These are phyloP conservation scores for Epinephelus moara DNA, from an alignment of 2,113 vertebrate species.

Conservation along the genomic window DNA sequence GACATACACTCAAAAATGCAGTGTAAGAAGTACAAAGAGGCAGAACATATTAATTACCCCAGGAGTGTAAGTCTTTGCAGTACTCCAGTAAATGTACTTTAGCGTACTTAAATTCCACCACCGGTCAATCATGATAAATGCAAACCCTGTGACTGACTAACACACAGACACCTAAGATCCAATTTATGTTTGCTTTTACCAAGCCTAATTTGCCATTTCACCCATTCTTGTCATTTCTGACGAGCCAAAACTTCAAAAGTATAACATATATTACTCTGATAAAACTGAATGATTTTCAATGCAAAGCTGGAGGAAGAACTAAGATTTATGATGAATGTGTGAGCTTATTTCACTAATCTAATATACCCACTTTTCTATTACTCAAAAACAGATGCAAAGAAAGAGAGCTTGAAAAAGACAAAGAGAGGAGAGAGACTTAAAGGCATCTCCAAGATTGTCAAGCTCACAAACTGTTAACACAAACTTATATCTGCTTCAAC, in stretches of 20 bases:
- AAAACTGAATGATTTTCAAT: background rate
- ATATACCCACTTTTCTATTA: background rate
- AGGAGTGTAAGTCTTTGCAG: no score
- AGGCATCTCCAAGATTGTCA: slow-evolving; percentile 21
- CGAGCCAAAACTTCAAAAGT: background rate
- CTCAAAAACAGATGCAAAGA: background rate
- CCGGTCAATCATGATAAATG: background rate
- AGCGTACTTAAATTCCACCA: background rate
- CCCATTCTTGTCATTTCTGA: background rate
- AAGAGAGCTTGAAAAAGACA: background rate
- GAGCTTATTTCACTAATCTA: background rate
- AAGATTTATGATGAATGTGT: background rate
- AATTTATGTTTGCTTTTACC: background rate
- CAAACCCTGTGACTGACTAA: background rate
- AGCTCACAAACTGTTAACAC: slow-evolving; percentile 23
- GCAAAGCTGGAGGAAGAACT: background rate
- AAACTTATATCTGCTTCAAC: background rate
- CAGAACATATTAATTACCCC: background rate
- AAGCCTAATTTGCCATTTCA: background rate
- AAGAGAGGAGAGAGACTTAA: background rate
- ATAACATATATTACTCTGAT: background rate
- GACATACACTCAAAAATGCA: background rate
- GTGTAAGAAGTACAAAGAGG: background rate
- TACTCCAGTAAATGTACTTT: background rate
- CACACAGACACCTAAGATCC: background rate